Conservation (phyloP, 1,140 invertebrate genomes). For the Drosophila nasuta region DNA sequence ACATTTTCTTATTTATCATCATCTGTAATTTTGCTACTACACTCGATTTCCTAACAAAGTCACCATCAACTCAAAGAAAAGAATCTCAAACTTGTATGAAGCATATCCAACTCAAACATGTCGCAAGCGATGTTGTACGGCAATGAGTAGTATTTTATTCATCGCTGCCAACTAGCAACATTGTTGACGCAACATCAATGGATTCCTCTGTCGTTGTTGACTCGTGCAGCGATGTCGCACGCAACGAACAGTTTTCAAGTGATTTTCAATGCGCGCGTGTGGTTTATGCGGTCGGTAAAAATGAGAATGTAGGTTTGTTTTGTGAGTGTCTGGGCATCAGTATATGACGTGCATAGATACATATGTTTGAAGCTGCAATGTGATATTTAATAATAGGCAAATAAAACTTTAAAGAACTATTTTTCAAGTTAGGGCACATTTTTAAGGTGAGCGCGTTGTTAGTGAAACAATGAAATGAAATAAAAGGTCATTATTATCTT, state of each 20-base stretch:
- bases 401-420: constrained; percentile 5
- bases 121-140: constrained; percentile 2
- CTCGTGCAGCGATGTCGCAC: constrained; percentile 24
- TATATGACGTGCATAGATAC: constrained; percentile 13
- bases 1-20: no score
- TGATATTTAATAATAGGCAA: constrained; percentile 1
- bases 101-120: constrained; percentile 23
- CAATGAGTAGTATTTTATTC: neutral
- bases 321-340: constrained; percentile 10
- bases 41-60: neutral
- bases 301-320: constrained; percentile 15
- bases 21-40: no score
- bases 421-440: neutral
- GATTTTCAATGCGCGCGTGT: constrained; percentile 58
- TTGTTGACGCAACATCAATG: constrained; percentile 47
- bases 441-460: neutral
- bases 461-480: neutral
- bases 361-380: neutral
- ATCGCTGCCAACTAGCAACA: constrained; percentile 23
- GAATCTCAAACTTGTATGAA: constrained; percentile 14
- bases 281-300: constrained; percentile 60
- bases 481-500: neutral
- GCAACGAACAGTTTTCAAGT: constrained; percentile 62
- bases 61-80: neutral
- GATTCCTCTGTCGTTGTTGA: constrained; percentile 18